Evolutionary conservation across 2,797 vertebrate species (phyloP), one percentile per base, ranked within the genome.

Genomic region (Sebastes jordani): DNA sequence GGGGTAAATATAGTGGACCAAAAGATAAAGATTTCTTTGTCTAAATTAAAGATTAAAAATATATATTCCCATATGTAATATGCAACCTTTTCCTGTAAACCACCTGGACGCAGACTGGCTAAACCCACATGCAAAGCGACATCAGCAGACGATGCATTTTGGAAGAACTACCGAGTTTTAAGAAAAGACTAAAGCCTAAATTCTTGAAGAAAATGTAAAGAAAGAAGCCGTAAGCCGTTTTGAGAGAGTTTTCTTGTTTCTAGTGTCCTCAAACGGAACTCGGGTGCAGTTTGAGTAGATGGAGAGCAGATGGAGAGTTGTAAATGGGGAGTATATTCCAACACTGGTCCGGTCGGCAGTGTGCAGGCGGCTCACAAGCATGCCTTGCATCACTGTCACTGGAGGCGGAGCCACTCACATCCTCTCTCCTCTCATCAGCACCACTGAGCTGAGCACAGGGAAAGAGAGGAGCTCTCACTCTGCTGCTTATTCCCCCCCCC

Each of bases 381-480:
- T 85, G 90, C 86, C 80, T 86, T 84, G 91, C 90, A 89, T 92
- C 92, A 76, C 75, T 86, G 88, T 71, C 81, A 65, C 82, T 81
- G 90, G 87, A 89, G 92, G 91, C 90, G 92, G 94, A 92, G 95
- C 59, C 82, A 30, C 84, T 88, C 86, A 38, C 76, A 73, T 76
- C 79, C 87, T 88, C 90, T 76, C 92, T 88, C 93, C 36, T 38
- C 36, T 38, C 36, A 94, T 95, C 95, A 94, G 92, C 88, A 93
- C 82, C 94, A 89, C 79, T 56, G 88, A 81, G 83, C 13, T 38
- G 36, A 38, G 13, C 75, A 14, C 49, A 73, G 71, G 46, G 62
- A 61, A 58, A 56, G 61, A 56, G 46, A 36, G 4, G 75, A 83
- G 74, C 64, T 29, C 71, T 42, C 5, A 84, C 83, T 86, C 87